Conservation (phyloP, 30 jellyfish, hydroid and myxozoan species). For the Aurelia aurita region DNA sequence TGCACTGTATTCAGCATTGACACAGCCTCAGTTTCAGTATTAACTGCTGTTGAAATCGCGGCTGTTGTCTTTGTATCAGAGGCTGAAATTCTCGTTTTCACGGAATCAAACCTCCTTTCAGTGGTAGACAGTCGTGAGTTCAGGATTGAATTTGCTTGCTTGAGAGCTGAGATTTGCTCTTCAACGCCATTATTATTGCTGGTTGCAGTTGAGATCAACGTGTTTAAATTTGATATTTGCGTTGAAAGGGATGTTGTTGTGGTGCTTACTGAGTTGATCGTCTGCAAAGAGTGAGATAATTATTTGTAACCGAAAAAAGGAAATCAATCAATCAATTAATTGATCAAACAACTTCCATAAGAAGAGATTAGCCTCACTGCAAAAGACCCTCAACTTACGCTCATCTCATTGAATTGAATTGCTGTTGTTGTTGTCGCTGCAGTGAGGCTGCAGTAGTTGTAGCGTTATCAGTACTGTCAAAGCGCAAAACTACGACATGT, state of each 20-base stretch:
- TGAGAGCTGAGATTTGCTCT: constrained; percentile 80
- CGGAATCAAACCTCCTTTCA: constrained; percentile 74
- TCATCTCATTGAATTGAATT: too few species aligned
- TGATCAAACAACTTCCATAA: too few species aligned
- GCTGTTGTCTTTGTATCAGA: constrained; percentile 51
- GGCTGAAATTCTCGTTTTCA: constrained; percentile 38
- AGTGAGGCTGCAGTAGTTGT: too few species aligned
- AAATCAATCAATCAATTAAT: too few species aligned
- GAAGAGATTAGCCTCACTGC: too few species aligned
- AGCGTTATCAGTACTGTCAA: too few species aligned
- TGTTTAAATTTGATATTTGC: constrained; percentile 39
- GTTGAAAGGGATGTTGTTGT: constrained; percentile 52
- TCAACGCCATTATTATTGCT: constrained; percentile 83
- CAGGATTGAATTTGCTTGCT: constrained; percentile 60
- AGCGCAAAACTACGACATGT: too few species aligned
- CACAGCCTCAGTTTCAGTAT: constrained; percentile 76
- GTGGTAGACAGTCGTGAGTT: constrained; percentile 72
- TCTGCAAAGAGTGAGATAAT: constrained; percentile 2
- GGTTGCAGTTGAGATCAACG: constrained; percentile 48
- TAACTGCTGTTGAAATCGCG: constrained; percentile 64
- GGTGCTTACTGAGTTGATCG: constrained; percentile 22
- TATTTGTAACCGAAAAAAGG: too few species aligned
- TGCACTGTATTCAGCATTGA: constrained; percentile 78
- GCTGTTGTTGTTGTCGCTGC: too few species aligned
- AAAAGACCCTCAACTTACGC: too few species aligned